Conservation (phyloP, 1,140 invertebrate genomes). For the Olivierus martensii region DNA sequence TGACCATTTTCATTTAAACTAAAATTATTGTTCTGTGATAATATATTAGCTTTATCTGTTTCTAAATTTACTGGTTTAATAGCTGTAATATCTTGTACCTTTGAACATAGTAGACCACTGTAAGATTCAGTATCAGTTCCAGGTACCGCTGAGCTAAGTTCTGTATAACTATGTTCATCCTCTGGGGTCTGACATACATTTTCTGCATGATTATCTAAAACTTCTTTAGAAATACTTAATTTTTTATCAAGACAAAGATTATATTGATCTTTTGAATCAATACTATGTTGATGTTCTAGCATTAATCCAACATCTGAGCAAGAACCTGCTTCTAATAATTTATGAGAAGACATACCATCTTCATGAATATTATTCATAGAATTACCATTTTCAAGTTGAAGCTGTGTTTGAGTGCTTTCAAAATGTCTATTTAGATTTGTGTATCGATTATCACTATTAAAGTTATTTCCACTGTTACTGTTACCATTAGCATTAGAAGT, state of each 20-base stretch:
- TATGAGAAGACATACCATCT: no score
- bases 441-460: not conserved
- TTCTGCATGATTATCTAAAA: no score
- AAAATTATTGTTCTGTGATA: not conserved
- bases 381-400: no score
- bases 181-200: not conserved
- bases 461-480: not conserved
- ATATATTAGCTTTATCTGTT: conserved; percentile 9
- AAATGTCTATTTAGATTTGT: no score
- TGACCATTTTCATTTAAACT: not conserved
- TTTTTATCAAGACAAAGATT: no score
- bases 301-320: no score
- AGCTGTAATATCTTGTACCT: conserved; percentile 16
- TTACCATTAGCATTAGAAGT: not conserved
- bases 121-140: conserved; percentile 28
- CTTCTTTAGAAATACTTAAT: no score
- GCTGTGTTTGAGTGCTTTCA: no score
- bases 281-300: no score
- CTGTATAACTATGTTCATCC: conserved; percentile 22
- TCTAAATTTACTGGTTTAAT: conserved; percentile 14
- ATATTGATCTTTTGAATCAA: no score
- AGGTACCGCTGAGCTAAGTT: conserved; percentile 19
- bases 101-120: conserved; percentile 26
- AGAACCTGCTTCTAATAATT: no score
- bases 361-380: no score